A percentile compares a stretch with the other conserved stretches of the same genome.
phyloP scores from a whole-genome alignment of 2,113 vertebrate species.

The Leptodactylus fuscus region DNA sequence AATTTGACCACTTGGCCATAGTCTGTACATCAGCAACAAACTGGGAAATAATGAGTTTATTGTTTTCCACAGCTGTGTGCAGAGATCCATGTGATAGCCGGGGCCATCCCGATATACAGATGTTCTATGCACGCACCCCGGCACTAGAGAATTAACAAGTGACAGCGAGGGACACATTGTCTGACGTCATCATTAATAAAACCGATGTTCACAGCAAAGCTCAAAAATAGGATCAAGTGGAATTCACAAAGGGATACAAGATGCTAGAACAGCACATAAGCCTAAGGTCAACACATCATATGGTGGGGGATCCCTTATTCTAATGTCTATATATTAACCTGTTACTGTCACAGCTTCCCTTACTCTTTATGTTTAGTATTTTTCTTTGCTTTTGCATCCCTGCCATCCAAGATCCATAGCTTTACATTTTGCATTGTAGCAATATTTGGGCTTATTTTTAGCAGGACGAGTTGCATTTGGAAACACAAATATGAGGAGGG shows the following conservation, averaged over 20 bases:
- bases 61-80: conserved; percentile 32
- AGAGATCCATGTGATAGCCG: neutral
- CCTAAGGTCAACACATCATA: too few relatives aligned
- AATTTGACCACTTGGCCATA: neutral
- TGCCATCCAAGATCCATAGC: too few relatives aligned
- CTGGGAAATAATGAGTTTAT: neutral
- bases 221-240: neutral
- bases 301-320: too few relatives aligned
- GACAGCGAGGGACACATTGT: neutral
- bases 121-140: conserved; percentile 27
- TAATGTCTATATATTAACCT: too few relatives aligned
- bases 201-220: neutral
- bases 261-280: too few relatives aligned
- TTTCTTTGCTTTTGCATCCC: too few relatives aligned
- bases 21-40: neutral
- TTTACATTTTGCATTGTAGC: too few relatives aligned
- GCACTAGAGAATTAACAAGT: neutral
- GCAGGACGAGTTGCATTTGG: too few relatives aligned
- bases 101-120: conserved; percentile 7
- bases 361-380: too few relatives aligned
- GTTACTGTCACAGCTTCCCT: too few relatives aligned
- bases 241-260: neutral
- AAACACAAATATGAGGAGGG: too few relatives aligned
- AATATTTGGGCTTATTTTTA: too few relatives aligned
- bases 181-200: neutral